phyloP scores from a whole-genome alignment of 2,113 vertebrate genomes.

The Daphoenositta chrysoptera region DNA sequence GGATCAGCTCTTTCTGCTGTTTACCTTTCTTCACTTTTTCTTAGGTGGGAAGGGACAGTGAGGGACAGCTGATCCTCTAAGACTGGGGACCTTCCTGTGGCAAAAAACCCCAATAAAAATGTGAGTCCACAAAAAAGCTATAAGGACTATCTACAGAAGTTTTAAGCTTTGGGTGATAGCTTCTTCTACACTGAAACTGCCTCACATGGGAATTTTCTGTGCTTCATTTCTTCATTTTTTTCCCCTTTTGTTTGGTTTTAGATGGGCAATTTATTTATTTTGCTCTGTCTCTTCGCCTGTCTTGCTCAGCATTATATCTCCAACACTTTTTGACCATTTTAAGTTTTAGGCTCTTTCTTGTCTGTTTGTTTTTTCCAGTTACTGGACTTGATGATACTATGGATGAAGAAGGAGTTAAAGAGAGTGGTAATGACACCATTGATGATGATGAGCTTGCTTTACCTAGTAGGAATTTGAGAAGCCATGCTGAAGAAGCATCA shows the following conservation, averaged over 20 bases:
- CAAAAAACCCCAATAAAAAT: background rate
- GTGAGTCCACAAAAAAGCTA: constrained; percentile 27
- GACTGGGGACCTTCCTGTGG: constrained; percentile 44
- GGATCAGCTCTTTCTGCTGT: constrained; percentile 63
- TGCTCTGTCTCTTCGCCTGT: background rate
- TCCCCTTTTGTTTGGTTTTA: background rate
- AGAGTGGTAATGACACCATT: constrained; percentile 74
- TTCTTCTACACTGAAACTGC: constrained; percentile 13
- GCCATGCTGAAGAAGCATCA: constrained; percentile 71
- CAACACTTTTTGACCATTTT: background rate
- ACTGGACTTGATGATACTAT: constrained; percentile 82
- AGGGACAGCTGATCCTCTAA: constrained; percentile 58
- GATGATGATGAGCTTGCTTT: constrained; percentile 78
- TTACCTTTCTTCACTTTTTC: constrained; percentile 55
- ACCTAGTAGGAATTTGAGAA: constrained; percentile 73
- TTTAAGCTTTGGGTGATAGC: constrained; percentile 21
- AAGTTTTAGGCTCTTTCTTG: constrained; percentile 46
- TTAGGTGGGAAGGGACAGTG: constrained; percentile 56
- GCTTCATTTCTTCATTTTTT: background rate
- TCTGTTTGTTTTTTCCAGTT: constrained; percentile 66
- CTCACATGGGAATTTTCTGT: constrained; percentile 7
- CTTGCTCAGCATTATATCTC: background rate
- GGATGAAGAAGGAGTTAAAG: constrained; percentile 80
- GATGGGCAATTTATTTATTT: background rate
- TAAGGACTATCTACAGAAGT: constrained; percentile 21